Evolutionary conservation across 1,140 invertebrate genomes (phyloP), one percentile per base, ranked within the genome.

Genomic region (Eciton burchellii): DNA sequence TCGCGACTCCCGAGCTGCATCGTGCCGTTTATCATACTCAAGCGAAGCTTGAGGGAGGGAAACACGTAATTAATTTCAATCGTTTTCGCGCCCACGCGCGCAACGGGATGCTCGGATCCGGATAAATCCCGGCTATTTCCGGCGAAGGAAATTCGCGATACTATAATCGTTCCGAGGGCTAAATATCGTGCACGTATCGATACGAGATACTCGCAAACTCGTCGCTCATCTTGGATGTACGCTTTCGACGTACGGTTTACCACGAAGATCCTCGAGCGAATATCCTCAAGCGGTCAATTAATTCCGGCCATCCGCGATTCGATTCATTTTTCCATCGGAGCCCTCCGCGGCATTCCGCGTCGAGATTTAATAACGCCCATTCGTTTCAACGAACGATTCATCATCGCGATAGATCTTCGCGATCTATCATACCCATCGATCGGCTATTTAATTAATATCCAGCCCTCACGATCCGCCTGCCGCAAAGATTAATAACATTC

Each of bases 61-160:
- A 45, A 70, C 74, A 56, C 49, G 74, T 79, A 79, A 79, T 79
- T 79, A 79, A 79, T 79, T 79, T 29, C 74, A 79, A 79, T 79
- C 49, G 56, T 79, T 79, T 79, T 77, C 74, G 74, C 35, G 63
- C 68, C 6, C 62, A 35, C 35, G 24, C 62, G 74, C 74, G 49
- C 74, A n/a, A 47, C 43, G 11, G 74, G 63, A 68, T 35, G 49
- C 63, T 45, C 16, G 74, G 12, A 35, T 63, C n/a, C n/a, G n/a
- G 49, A 79, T 79, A 79, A 79, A 79, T 79, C 52, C 63, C 16
- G 49, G 63, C 74, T 63, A 35, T 79, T 79, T 79, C 74, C 74
- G 74, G 56, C 74, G 74, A 68, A 62, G 68, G 74, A 49, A 79
- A 79, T 79, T 63, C 68, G 62, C 60, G 73, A 65, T 79, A 63